Evolutionary conservation across 2,797 vertebrate genomes (phyloP).

Genomic region (Falco peregrinus): DNA sequence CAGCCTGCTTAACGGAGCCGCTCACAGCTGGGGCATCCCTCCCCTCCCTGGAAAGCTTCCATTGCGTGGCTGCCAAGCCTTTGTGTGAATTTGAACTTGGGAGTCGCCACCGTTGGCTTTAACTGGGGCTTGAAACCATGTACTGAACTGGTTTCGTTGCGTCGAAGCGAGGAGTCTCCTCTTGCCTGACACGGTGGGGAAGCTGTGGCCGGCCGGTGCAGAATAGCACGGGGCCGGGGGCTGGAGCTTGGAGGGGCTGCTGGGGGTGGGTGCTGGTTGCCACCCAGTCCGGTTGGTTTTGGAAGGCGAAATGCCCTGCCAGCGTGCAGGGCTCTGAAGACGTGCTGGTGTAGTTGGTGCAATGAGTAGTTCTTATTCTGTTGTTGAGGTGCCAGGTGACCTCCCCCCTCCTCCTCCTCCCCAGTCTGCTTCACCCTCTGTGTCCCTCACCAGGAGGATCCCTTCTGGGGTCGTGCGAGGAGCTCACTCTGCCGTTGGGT

Average conservation of each 20-base stretch:
- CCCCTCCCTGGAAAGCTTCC: background rate
- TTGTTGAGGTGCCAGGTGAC: background rate
- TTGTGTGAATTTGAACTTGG: background rate
- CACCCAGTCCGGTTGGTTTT: background rate
- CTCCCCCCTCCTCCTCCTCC: background rate
- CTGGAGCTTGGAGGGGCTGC: no score
- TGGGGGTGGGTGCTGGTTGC: background rate
- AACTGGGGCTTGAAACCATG: background rate
- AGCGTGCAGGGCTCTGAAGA: fast-evolving
- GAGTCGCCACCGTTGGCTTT: background rate
- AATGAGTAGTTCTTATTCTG: background rate
- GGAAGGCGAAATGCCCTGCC: fast-evolving
- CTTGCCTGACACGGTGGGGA: fast-evolving
- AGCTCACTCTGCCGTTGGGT: fast-evolving
- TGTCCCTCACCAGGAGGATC: background rate
- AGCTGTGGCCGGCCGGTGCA: fast-evolving
- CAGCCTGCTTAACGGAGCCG: background rate
- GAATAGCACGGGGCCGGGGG: fast-evolving
- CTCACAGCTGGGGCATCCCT: background rate
- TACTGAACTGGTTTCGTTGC: background rate
- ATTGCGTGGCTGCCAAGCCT: background rate
- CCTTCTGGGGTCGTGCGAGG: fast-evolving
- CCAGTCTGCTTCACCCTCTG: fast-evolving
- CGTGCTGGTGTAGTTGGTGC: background rate
- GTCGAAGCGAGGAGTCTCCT: fast-evolving